These are phyloP conservation scores for Elymnias hypermnestra DNA, from an alignment of 1,140 invertebrate genomes.

Conservation along the genomic window DNA sequence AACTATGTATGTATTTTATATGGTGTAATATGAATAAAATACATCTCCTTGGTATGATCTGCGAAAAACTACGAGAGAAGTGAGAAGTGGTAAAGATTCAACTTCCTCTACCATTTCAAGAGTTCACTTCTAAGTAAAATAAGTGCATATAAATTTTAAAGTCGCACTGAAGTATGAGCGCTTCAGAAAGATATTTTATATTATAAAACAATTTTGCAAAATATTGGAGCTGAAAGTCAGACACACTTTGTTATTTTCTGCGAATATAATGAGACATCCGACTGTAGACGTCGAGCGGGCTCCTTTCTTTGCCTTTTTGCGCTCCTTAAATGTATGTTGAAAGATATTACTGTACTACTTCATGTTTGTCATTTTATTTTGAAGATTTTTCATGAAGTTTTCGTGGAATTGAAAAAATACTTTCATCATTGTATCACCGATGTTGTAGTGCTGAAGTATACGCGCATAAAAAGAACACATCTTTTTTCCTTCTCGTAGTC, in stretches of 20 bases:
- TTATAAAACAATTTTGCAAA: conserved; percentile 7
- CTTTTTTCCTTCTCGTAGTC: too few species aligned
- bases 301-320: neutral
- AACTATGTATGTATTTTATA: too few species aligned
- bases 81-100: too few species aligned
- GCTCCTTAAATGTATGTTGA: neutral
- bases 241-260: conserved; percentile 5
- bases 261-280: conserved; percentile 5
- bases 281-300: neutral
- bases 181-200: conserved; percentile 10
- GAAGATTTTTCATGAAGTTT: neutral
- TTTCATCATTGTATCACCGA: too few species aligned
- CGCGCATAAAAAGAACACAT: too few species aligned
- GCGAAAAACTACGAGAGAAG: too few species aligned
- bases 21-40: too few species aligned
- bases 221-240: conserved; percentile 4
- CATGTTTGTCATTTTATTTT: neutral
- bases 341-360: neutral
- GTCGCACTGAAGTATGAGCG: conserved; percentile 4
- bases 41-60: too few species aligned
- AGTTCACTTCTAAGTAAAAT: neutral
- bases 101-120: neutral
- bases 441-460: too few species aligned
- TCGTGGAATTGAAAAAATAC: too few species aligned
- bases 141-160: conserved; percentile 7